Evolutionary conservation across 1,140 invertebrate genomes (phyloP), one percentile per base, ranked within the genome.

Genomic region (Mercenaria mercenaria): DNA sequence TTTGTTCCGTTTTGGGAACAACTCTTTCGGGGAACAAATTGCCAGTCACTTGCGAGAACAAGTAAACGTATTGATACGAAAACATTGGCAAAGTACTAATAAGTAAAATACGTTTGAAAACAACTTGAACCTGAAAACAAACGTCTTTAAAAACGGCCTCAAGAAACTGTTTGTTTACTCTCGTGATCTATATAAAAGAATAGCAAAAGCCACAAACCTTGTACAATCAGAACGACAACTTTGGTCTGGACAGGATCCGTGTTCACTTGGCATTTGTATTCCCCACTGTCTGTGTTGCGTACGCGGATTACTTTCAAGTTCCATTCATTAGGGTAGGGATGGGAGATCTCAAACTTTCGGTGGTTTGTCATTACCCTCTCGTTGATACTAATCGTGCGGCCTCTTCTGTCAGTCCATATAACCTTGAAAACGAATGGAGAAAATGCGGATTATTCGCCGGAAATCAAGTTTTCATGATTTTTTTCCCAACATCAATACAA

Each of bases 261-360:
- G 47, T 52, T 79, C 23, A 69, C 41, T 43, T 50, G 29, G n/a
- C 83, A 85, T 11, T 13, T 56, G 43, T 85, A 85, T 23, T n/a
- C 15, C 15, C 83, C 83, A 15, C 26, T 29, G 50, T 85, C 83
- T 26, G 32, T 39, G 34, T 15, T 43, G n/a, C 83, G 61, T 18
- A 59, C 83, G 2, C 47, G 61, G 0, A 50, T 29, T 18, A 85
- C 34, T n/a, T 37, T 6, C 29, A 85, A 10, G 41, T 72, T 74
- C 83, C 83, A 85, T 20, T 67, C 67, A 26, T 72, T 72, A 39
- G 83, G 69, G 34, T 52, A 56, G 3, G 83, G 83, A 23, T 85
- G 67, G 3, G 34, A 32, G 0, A 85, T 0, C 18, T 11, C 18
- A 26, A 32, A 74, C 37, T 72, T 67, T 26, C 83, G 26, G 29